Evolutionary conservation across 2,888 invertebrate genomes (phyloP).

Genomic region (Corbicula japonica): DNA sequence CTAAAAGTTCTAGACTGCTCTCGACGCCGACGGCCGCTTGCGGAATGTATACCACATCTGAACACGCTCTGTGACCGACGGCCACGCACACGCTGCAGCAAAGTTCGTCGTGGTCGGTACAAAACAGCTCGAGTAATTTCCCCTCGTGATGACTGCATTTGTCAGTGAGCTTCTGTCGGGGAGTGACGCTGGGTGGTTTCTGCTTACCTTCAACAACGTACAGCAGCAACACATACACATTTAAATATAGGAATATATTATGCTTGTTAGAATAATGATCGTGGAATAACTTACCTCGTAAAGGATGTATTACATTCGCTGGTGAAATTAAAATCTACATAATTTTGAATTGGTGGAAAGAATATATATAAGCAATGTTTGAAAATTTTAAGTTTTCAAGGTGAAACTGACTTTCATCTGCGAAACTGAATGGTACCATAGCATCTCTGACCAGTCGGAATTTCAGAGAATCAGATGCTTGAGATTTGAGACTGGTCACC

Average conservation of each 20-base stretch:
- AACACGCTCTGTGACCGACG: conserved; percentile 56
- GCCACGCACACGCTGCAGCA: conserved; percentile 66
- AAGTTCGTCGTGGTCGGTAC: conserved; percentile 61
- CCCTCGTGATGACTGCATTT: conserved; percentile 59
- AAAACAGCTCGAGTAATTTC: conserved; percentile 59
- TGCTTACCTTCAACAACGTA: conserved; percentile 42
- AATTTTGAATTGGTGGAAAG: not conserved
- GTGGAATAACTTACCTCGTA: no score
- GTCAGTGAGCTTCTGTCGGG: conserved; percentile 49
- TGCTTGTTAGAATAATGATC: no score
- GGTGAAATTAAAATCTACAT: not conserved
- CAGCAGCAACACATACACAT: not conserved
- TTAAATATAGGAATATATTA: no score
- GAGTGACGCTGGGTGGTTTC: conserved; percentile 33
- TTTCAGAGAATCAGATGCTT: no score
- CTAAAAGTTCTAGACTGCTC: conserved; percentile 57
- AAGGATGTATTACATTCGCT: no score
- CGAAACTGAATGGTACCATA: no score
- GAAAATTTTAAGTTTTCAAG: not conserved
- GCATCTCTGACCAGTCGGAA: no score
- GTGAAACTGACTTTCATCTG: no score
- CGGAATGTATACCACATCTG: conserved; percentile 58
- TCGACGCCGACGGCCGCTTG: conserved; percentile 60
- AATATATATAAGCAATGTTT: not conserved
- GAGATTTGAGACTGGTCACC: no score